Evolutionary conservation across 2,888 invertebrate genomes (phyloP).

Genomic region (Tipula unca): DNA sequence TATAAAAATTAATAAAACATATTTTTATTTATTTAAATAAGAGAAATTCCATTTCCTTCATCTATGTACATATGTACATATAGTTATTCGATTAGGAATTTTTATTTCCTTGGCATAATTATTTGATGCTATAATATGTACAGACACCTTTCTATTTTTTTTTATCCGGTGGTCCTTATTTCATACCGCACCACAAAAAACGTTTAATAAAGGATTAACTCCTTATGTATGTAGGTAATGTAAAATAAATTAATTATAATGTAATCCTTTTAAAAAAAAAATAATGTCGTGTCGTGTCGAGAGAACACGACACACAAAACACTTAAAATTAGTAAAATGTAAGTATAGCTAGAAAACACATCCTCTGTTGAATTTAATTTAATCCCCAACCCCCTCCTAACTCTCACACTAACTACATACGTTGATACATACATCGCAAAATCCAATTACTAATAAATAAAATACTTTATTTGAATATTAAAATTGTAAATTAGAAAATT

Average conservation of each 20-base stretch:
- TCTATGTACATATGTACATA: neutral
- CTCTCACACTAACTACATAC: neutral
- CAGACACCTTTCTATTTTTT: neutral
- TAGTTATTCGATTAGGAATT: neutral
- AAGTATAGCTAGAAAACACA: neutral
- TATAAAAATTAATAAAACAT: neutral
- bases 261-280: neutral
- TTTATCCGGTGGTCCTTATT: neutral
- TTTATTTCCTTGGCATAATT: neutral
- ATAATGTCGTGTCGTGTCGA: neutral
- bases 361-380: neutral
- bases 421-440: neutral
- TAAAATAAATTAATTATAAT: neutral
- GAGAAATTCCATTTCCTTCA: neutral
- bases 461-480: neutral
- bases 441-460: neutral
- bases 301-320: neutral
- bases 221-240: neutral
- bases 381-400: neutral
- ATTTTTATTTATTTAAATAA: neutral
- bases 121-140: neutral
- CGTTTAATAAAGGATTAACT: neutral
- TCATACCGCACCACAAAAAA: neutral
- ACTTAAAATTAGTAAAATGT: neutral
- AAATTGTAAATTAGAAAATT: neutral